A percentile compares a stretch with the other conserved stretches of the same genome.
These are phyloP conservation scores for Chrysomela aeneicollis DNA, from an alignment of 2,888 invertebrate species.

Conservation along the genomic window DNA sequence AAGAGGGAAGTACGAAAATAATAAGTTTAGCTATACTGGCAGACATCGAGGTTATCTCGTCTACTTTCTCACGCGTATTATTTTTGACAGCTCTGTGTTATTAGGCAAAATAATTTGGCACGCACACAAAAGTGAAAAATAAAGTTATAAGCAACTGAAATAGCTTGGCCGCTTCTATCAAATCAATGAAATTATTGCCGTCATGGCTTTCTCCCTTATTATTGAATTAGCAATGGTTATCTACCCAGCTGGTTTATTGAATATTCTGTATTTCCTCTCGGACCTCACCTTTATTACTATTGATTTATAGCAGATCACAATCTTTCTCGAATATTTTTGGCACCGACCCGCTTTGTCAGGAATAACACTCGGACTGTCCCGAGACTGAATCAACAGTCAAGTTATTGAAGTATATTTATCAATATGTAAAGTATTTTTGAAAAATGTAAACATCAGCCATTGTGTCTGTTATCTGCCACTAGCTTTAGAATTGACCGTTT, in stretches of 20 bases:
- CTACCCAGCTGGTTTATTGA: neutral
- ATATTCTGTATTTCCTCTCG: neutral
- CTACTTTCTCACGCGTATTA: neutral
- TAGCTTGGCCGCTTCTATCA: neutral
- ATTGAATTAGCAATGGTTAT: neutral
- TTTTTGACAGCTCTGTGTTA: neutral
- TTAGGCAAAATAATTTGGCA: slow-evolving; percentile 3
- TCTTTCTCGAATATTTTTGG: slow-evolving; percentile 20
- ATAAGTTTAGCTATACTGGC: neutral
- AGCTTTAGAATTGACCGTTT: neutral
- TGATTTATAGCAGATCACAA: slow-evolving; percentile 4
- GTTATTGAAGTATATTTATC: slow-evolving; percentile 21
- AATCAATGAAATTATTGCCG: neutral
- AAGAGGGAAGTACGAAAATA: neutral
- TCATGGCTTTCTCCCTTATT: slow-evolving; percentile 1
- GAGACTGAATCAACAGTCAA: slow-evolving; percentile 21
- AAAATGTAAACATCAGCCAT: slow-evolving; percentile 25
- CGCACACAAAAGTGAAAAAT: neutral
- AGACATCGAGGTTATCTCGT: neutral
- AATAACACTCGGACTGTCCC: slow-evolving; percentile 14
- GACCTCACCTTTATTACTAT: slow-evolving; percentile 13
- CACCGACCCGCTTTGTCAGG: slow-evolving; percentile 19
- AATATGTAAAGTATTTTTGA: slow-evolving; percentile 18
- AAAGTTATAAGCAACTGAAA: neutral
- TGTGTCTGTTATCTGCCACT: neutral